Evolutionary conservation across 2,888 invertebrate species (phyloP).

Genomic region (Drosophila mercatorum): DNA sequence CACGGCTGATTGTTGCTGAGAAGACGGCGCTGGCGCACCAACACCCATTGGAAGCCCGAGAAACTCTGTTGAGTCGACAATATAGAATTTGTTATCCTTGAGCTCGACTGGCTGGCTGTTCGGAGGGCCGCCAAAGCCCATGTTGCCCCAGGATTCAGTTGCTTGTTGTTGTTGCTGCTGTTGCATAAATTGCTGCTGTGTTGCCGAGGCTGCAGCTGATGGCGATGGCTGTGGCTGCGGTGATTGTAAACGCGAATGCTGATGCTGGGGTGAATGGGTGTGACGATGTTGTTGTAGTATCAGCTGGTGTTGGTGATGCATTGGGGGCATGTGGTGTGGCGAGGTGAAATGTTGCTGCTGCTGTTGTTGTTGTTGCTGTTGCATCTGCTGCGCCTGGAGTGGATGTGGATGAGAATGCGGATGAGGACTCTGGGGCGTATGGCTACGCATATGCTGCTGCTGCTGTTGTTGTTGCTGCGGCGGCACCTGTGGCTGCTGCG

Average conservation of each 20-base stretch:
- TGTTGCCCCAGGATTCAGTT: slow-evolving; percentile 67
- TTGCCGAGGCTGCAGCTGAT: slow-evolving; percentile 35
- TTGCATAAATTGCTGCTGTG: slow-evolving; percentile 65
- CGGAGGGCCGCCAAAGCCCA: slow-evolving; percentile 66
- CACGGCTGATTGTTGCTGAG: slow-evolving; percentile 45
- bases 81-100: slow-evolving; percentile 83
- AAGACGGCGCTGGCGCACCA: slow-evolving; percentile 52
- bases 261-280: slow-evolving; percentile 81
- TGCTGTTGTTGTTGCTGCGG: slow-evolving; percentile 74
- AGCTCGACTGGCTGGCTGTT: slow-evolving; percentile 69
- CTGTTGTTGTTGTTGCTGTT: slow-evolving; percentile 22
- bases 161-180: slow-evolving; percentile 70
- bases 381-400: slow-evolving; percentile 72
- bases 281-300: slow-evolving; percentile 78
- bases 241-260: slow-evolving; percentile 80
- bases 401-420: slow-evolving; percentile 60
- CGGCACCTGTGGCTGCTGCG: slow-evolving; percentile 61
- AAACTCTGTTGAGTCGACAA: slow-evolving; percentile 84
- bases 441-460: slow-evolving; percentile 70
- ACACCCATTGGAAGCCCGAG: slow-evolving; percentile 84
- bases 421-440: slow-evolving; percentile 75
- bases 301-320: slow-evolving; percentile 77
- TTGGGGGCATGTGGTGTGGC: slow-evolving; percentile 80
- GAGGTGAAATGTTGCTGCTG: slow-evolving; percentile 76
- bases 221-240: slow-evolving; percentile 81